Evolutionary conservation across 2,888 invertebrate species (phyloP).

Genomic region (Volucella inanis): DNA sequence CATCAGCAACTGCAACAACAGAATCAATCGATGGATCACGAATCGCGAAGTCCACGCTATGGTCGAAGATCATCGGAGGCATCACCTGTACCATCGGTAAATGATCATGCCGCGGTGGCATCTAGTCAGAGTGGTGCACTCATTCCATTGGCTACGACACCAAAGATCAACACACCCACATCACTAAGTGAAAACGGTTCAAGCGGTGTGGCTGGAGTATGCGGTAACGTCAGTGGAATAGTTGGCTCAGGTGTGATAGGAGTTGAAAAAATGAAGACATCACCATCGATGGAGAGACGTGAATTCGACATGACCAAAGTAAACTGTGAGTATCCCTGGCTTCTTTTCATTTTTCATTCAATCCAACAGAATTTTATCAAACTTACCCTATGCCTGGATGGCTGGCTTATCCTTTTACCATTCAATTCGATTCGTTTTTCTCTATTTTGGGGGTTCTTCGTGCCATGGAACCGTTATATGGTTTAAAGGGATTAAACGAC

Average conservation of each 20-base stretch:
- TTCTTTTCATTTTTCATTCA: neutral
- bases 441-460: neutral
- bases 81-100: conserved; percentile 61
- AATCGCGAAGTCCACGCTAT: conserved; percentile 76
- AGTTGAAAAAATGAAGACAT: conserved; percentile 80
- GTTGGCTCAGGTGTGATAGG: conserved; percentile 77
- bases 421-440: neutral
- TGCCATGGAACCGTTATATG: conserved; percentile 34
- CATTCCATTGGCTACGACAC: conserved; percentile 78
- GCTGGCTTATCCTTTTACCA: conserved; percentile 15
- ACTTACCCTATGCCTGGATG: conserved; percentile 15
- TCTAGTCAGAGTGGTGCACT: conserved; percentile 79
- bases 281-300: conserved; percentile 80
- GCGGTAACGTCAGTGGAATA: conserved; percentile 36
- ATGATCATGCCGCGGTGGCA: conserved; percentile 75
- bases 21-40: conserved; percentile 65
- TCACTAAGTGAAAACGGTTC: conserved; percentile 76
- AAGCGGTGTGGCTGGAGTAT: conserved; percentile 59
- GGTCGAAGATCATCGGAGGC: conserved; percentile 70
- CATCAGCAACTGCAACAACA: conserved; percentile 54
- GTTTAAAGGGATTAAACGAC: conserved; percentile 63
- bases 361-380: neutral
- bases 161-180: conserved; percentile 79
- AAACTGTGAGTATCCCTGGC: conserved; percentile 81
- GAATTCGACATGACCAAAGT: conserved; percentile 83